A percentile compares a stretch with the other conserved stretches of the same genome.
phyloP scores from a whole-genome alignment of 2,113 vertebrate genomes.

The Pygoscelis adeliae region DNA sequence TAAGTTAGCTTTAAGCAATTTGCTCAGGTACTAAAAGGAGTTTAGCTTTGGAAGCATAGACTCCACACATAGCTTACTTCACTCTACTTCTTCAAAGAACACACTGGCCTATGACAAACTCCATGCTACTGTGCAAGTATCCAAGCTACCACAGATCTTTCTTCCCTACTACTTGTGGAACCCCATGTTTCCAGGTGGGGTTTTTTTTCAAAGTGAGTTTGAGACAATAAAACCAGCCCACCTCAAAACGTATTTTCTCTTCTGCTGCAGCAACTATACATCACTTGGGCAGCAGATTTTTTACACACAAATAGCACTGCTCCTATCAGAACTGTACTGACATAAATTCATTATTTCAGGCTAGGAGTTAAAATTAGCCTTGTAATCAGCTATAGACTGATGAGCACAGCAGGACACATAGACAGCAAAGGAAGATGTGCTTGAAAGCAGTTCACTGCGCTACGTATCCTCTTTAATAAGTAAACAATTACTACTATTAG shows the following conservation, averaged over 20 bases:
- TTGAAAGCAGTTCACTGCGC: background rate
- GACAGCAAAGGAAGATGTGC: background rate
- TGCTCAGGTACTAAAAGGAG: background rate
- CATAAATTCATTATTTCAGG: background rate
- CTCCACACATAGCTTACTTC: background rate
- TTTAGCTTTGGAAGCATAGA: background rate
- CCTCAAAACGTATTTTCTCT: background rate
- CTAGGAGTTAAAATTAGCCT: slow-evolving; percentile 16
- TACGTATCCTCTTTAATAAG: background rate
- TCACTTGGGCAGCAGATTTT: background rate
- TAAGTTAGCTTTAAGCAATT: background rate
- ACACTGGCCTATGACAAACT: background rate
- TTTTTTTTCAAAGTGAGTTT: background rate
- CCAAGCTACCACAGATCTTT: background rate
- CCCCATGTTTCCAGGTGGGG: background rate
- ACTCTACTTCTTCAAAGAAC: background rate
- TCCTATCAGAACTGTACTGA: background rate
- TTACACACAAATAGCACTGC: background rate
- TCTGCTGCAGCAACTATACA: background rate
- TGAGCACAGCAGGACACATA: background rate
- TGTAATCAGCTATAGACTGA: background rate
- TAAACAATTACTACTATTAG: background rate
- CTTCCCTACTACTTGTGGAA: background rate
- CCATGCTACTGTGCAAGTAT: background rate
- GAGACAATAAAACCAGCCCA: background rate